phyloP scores from a whole-genome alignment of 2,797 vertebrate species.

The Galago senegalensis region DNA sequence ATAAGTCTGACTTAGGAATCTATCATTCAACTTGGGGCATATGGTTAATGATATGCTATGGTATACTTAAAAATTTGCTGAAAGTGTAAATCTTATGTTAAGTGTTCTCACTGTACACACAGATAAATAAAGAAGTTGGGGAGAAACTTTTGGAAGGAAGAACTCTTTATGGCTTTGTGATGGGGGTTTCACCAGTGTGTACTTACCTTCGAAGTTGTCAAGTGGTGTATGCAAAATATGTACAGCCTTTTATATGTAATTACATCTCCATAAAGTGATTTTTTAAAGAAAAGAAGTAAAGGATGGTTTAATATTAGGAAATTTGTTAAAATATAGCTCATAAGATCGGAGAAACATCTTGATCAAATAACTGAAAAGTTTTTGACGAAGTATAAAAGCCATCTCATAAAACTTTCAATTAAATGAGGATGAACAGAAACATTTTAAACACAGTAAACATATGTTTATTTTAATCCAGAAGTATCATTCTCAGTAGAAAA shows the following conservation, averaged over 20 bases:
- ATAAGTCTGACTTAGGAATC: not conserved
- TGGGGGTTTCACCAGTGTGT: not conserved
- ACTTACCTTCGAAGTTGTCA: not conserved
- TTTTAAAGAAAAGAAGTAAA: not conserved
- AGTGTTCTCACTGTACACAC: not conserved
- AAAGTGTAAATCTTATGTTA: not conserved
- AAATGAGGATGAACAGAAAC: not conserved
- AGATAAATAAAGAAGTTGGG: not conserved
- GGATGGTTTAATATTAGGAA: not conserved
- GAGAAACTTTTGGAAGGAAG: not conserved
- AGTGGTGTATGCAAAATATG: not conserved
- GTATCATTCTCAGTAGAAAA: not conserved
- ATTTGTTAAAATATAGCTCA: not conserved
- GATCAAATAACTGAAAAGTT: not conserved
- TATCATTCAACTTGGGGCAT: no score
- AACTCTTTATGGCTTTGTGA: not conserved
- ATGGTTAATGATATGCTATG: not conserved
- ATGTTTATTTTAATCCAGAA: not conserved
- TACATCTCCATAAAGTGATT: not conserved
- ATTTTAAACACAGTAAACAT: not conserved
- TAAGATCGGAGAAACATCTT: not conserved
- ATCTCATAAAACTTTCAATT: not conserved
- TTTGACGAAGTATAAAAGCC: not conserved
- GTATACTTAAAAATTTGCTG: not conserved
- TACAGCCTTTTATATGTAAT: not conserved